Evolutionary conservation across 2,797 vertebrate species (phyloP), one percentile per base, ranked within the genome.

Genomic region (Numenius phaeopus): DNA sequence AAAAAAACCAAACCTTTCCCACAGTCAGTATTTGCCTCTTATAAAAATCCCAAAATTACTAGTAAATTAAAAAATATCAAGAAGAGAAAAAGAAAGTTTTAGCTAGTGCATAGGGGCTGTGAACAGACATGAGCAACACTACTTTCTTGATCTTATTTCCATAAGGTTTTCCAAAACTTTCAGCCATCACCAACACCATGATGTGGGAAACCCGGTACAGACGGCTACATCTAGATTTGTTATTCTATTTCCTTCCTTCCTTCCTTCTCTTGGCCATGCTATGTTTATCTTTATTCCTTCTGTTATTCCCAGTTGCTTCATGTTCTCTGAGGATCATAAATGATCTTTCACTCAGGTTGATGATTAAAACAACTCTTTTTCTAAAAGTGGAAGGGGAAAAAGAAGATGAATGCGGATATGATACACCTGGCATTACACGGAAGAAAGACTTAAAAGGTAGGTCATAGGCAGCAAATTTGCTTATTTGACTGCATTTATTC

Each of bases 401-500:
- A 59, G 8, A 64, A 18, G 8, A 30, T 34, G 19, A 77, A 66
- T 10, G 12, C 29, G 13, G 17, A 46, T 79, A 66, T 42, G 39
- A 71, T 32, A 39, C 11, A 77, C 30, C 29, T 59, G 71, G 27
- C 12, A 78, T 21, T 52, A 90, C 15, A 42, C 11, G 14, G 14
- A 87, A 86, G 14, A 32, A 79, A 80, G 69, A 40, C 5, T 83
- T 67, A 39, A 75, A 87, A 49, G 39, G 24, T 58, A 93, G 87
- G 64, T 84, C 52, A 89, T 46, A 90, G 50, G 50, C 64, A 91
- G 39, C 58, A 88, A 81, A 92, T 93, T 82, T 95, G 20, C 89
- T 95, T 92, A 78, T 88, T 95, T 94, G 65, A 89, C 75, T 87
- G 39, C 80, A 62, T 58, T 71, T 61, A 34, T 77, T 52, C 52